phyloP scores from a whole-genome alignment of 2,113 vertebrate genomes.

The Parus major region DNA sequence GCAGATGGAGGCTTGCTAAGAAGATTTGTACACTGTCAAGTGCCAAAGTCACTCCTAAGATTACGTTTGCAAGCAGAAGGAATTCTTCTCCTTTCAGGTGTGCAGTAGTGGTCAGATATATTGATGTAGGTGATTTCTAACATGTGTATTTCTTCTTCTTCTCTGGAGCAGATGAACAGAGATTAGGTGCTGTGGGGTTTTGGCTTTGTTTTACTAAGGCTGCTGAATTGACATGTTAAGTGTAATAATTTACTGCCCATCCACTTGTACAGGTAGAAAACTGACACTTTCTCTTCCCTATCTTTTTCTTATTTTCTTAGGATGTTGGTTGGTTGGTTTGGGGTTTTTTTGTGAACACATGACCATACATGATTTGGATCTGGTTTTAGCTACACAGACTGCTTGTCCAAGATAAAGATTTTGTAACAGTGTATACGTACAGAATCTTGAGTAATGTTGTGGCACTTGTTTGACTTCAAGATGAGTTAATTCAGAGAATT shows the following conservation, averaged over 20 bases:
- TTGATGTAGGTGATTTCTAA: not conserved
- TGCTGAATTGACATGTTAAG: not conserved
- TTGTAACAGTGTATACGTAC: not conserved
- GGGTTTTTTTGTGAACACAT: not conserved
- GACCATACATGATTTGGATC: not conserved
- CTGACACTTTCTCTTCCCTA: not conserved
- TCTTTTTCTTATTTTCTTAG: not conserved
- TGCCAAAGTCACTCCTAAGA: not conserved
- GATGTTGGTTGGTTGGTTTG: not conserved
- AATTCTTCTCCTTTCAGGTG: not conserved
- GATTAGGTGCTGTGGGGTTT: not conserved
- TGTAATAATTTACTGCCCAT: not conserved
- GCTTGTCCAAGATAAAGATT: not conserved
- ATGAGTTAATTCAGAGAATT: not conserved
- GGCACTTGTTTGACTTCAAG: not conserved
- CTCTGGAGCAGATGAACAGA: not conserved
- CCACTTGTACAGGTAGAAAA: not conserved
- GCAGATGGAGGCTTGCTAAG: not conserved
- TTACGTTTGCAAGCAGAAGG: not conserved
- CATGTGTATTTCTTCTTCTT: not conserved
- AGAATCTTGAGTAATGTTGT: not conserved
- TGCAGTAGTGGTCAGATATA: not conserved
- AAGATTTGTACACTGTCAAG: accelerated
- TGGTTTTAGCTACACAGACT: not conserved
- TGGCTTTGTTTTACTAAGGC: not conserved